phyloP scores from a whole-genome alignment of 2,113 vertebrate genomes.

The Eulemur macaco region DNA sequence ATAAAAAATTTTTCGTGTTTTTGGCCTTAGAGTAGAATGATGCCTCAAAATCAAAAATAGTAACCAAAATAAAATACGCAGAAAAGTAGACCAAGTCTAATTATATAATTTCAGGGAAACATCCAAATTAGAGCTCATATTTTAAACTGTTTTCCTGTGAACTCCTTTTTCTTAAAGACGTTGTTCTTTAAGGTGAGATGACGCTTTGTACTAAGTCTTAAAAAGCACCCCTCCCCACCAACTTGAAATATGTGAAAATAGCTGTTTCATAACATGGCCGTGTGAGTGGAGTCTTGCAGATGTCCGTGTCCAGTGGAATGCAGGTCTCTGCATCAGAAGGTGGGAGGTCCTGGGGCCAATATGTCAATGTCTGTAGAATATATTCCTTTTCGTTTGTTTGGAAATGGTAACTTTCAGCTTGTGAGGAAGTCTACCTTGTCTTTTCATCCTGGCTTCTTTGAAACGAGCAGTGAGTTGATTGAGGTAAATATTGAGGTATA shows the following conservation, averaged over 20 bases:
- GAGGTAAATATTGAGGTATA: not conserved
- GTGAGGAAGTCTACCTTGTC: not conserved
- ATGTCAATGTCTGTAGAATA: fast-evolving
- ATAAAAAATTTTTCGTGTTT: not conserved
- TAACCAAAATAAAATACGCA: conserved; percentile 17
- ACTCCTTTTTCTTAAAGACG: not conserved
- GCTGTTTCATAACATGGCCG: not conserved
- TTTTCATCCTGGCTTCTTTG: not conserved
- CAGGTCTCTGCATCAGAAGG: not conserved
- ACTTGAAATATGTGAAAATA: not conserved
- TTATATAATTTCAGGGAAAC: conserved; percentile 18
- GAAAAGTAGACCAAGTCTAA: conserved; percentile 14
- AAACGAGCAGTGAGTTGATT: not conserved
- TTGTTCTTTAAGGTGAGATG: not conserved
- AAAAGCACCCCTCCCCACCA: not conserved
- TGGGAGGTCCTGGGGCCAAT: not conserved
- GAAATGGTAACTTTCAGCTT: not conserved
- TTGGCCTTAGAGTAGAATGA: conserved; percentile 24
- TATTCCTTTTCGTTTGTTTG: not conserved
- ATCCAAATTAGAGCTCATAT: not conserved
- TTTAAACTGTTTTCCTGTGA: conserved; percentile 43
- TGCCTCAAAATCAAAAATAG: not conserved
- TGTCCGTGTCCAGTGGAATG: not conserved
- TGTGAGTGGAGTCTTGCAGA: not conserved
- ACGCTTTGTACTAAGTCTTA: conserved; percentile 2